Conservation (phyloP, 2,888 invertebrate species). For the Drosophila putrida region DNA sequence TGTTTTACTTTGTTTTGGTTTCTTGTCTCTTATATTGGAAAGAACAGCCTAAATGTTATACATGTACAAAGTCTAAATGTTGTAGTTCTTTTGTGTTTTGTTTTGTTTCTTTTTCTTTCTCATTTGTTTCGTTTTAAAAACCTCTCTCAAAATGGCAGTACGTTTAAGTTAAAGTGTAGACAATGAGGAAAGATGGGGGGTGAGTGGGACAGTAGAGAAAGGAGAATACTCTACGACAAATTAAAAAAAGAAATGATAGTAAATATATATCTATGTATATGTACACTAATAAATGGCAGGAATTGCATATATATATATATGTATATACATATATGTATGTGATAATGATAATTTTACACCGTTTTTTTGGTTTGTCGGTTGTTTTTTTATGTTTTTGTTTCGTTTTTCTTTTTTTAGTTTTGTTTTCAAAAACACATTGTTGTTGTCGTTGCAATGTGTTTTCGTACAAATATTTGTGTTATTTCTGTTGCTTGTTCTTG, state of each 20-base stretch:
- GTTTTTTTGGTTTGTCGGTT: conserved; percentile 52
- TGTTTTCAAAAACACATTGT: conserved; percentile 63
- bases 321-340: conserved; percentile 10
- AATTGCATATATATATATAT: conserved; percentile 45
- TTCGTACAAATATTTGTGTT: conserved; percentile 48
- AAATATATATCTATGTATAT: conserved; percentile 20
- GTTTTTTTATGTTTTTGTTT: conserved; percentile 44
- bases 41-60: conserved; percentile 78
- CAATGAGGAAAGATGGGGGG: neutral
- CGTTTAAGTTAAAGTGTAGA: conserved; percentile 58
- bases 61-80: conserved; percentile 76
- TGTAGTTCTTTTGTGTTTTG: conserved; percentile 34
- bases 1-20: conserved; percentile 15
- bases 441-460: conserved; percentile 51
- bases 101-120: neutral
- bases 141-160: conserved; percentile 75
- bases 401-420: conserved; percentile 40
- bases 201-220: neutral
- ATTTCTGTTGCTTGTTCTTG: conserved; percentile 6
- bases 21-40: conserved; percentile 59
- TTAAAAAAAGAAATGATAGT: conserved; percentile 20
- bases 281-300: conserved; percentile 65
- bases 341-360: conserved; percentile 59
- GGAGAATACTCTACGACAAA: conserved; percentile 20
- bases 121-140: conserved; percentile 59